Conservation (phyloP, 2,113 vertebrate species). For the Pogonocichla stellata region DNA sequence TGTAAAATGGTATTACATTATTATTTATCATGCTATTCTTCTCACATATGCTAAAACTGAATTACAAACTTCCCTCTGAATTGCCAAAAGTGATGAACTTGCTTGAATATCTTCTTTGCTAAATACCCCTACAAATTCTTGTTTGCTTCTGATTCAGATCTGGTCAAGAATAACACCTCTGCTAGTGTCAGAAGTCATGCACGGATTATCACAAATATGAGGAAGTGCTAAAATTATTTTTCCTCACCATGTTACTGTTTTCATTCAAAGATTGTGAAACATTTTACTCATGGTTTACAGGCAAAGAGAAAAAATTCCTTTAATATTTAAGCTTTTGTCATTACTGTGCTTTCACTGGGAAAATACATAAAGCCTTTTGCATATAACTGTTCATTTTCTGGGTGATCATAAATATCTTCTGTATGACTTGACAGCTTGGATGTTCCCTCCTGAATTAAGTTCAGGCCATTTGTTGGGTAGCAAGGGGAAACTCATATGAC, state of each 20-base stretch:
- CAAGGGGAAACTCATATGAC: conserved; percentile 52
- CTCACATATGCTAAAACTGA: background rate
- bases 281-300: background rate
- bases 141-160: background rate
- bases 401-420: conserved; percentile 30
- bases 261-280: background rate
- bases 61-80: background rate
- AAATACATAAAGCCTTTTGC: conserved; percentile 42
- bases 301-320: background rate
- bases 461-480: conserved; percentile 46
- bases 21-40: background rate
- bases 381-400: conserved; percentile 47
- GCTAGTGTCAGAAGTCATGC: background rate
- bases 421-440: conserved; percentile 55
- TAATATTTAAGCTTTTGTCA: conserved; percentile 40
- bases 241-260: background rate
- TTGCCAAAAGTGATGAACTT: background rate
- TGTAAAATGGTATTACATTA: background rate
- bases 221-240: background rate
- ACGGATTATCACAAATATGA: background rate
- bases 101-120: background rate
- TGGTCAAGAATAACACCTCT: background rate
- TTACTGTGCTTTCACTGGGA: conserved; percentile 17
- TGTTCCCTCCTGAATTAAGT: conserved; percentile 60
- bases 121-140: background rate